Conservation (phyloP, 92 coral and sea anemone species). For the Zoanthus sociatus region DNA sequence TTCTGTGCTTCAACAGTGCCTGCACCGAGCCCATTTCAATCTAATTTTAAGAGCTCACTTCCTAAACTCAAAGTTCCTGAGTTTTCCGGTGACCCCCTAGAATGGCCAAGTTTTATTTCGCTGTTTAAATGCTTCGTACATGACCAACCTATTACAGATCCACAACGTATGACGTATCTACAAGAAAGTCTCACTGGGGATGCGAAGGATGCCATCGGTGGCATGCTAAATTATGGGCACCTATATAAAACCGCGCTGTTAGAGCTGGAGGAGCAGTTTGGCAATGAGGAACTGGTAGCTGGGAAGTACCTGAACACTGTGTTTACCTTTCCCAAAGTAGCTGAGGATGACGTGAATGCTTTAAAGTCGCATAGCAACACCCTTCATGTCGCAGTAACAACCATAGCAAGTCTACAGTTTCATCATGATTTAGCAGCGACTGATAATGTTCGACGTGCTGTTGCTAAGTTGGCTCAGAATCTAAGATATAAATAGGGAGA, state of each 20-base stretch:
- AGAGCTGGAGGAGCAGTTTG: constrained; percentile 68
- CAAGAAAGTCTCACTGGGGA: constrained; percentile 54
- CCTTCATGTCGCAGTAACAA: constrained; percentile 63
- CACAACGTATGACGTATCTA: constrained; percentile 58
- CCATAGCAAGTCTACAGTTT: constrained; percentile 53
- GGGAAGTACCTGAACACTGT: constrained; percentile 53
- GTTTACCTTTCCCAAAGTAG: constrained; percentile 44
- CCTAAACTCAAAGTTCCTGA: constrained; percentile 45
- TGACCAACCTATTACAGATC: constrained; percentile 65
- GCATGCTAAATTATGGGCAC: constrained; percentile 1
- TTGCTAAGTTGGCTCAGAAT: constrained; percentile 49
- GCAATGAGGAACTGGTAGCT: constrained; percentile 60
- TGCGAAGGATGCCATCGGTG: constrained; percentile 58
- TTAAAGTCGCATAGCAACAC: constrained; percentile 48
- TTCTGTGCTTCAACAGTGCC: constrained; percentile 15
- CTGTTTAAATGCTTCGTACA: constrained; percentile 60
- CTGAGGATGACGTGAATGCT: constrained; percentile 46
- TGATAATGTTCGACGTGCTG: constrained; percentile 52
- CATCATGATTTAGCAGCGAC: constrained; percentile 58
- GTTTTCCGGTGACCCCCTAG: constrained; percentile 53
- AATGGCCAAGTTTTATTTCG: constrained; percentile 56
- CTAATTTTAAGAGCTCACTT: constrained; percentile 33
- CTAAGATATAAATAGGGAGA: constrained; percentile 46
- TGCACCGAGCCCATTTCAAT: not conserved
- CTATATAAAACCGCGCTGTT: not conserved